Percentiles rank a stretch among this genome's conserved stretches.
Conservation (phyloP, 2,797 vertebrate species). For the Girardinus metallicus region DNA sequence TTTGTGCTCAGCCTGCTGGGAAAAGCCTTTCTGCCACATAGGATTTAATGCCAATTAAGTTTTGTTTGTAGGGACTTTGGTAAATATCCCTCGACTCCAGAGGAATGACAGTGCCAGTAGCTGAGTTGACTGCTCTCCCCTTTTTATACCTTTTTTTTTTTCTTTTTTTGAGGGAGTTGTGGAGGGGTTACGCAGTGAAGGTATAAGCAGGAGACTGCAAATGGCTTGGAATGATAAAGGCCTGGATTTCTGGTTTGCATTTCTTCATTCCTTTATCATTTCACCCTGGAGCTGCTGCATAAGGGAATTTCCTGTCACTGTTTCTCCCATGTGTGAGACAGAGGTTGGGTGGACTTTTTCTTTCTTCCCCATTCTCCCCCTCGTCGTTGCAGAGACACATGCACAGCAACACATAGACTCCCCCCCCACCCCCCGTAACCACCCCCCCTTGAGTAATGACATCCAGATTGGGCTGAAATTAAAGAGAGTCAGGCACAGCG, state of each 20-base stretch:
- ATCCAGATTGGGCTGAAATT: slow-evolving; percentile 83
- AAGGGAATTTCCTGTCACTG: slow-evolving; percentile 85
- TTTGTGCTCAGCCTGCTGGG: slow-evolving; percentile 32
- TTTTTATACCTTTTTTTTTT: background rate
- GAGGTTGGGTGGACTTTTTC: slow-evolving; percentile 72
- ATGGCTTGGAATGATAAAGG: slow-evolving; percentile 78
- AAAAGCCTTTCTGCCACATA: slow-evolving; percentile 35
- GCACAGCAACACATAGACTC: slow-evolving; percentile 80
- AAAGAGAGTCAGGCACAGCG: slow-evolving; percentile 70
- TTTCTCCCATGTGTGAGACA: slow-evolving; percentile 85
- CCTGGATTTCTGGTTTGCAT: slow-evolving; percentile 82
- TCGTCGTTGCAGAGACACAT: slow-evolving; percentile 76
- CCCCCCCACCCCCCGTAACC: slow-evolving; percentile 29
- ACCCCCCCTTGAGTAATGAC: slow-evolving; percentile 77
- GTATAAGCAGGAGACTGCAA: slow-evolving; percentile 55
- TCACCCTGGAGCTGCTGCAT: slow-evolving; percentile 81
- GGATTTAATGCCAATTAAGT: slow-evolving; percentile 64
- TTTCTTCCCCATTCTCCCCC: slow-evolving; percentile 56
- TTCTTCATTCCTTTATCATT: slow-evolving; percentile 83
- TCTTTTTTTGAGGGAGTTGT: background rate
- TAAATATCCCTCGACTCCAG: slow-evolving; percentile 50
- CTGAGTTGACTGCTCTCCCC: slow-evolving; percentile 45
- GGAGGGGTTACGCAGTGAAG: slow-evolving; percentile 58
- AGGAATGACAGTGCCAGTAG: slow-evolving; percentile 61
- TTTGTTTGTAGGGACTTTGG: slow-evolving; percentile 58